Evolutionary conservation across 1,140 invertebrate genomes (phyloP).

Genomic region (Leucophenga varia): DNA sequence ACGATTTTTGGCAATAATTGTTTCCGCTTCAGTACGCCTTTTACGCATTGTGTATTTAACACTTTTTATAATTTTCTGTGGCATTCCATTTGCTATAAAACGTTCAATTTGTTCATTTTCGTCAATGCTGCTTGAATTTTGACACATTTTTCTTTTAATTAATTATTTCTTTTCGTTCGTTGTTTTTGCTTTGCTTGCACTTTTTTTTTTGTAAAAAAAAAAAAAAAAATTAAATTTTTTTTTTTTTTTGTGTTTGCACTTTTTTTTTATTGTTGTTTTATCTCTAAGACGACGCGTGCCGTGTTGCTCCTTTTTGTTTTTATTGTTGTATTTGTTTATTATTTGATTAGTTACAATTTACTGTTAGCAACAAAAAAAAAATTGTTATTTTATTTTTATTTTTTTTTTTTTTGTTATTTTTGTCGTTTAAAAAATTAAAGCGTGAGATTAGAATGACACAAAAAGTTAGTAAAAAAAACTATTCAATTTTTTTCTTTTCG

Average conservation of each 20-base stretch:
- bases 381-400: neutral
- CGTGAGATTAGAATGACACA: no score
- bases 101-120: slow-evolving; percentile 51
- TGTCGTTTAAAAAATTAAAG: no score
- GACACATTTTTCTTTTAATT: slow-evolving; percentile 52
- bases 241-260: slow-evolving; percentile 12
- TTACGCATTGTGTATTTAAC: slow-evolving; percentile 47
- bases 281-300: no score
- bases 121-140: slow-evolving; percentile 45
- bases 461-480: neutral
- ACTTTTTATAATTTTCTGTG: slow-evolving; percentile 42
- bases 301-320: neutral
- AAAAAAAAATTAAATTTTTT: no score
- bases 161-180: slow-evolving; percentile 7
- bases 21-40: slow-evolving; percentile 24
- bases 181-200: slow-evolving; percentile 6
- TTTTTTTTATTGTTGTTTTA: no score
- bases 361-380: no score
- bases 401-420: slow-evolving; percentile 1
- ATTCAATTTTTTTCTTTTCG: neutral
- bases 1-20: slow-evolving; percentile 7
- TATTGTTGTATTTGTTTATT: neutral
- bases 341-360: no score
- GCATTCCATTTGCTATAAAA: slow-evolving; percentile 46
- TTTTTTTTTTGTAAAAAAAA: slow-evolving; percentile 1